phyloP scores from a whole-genome alignment of 2,888 invertebrate species.

The Chaitophorus viminalis region DNA sequence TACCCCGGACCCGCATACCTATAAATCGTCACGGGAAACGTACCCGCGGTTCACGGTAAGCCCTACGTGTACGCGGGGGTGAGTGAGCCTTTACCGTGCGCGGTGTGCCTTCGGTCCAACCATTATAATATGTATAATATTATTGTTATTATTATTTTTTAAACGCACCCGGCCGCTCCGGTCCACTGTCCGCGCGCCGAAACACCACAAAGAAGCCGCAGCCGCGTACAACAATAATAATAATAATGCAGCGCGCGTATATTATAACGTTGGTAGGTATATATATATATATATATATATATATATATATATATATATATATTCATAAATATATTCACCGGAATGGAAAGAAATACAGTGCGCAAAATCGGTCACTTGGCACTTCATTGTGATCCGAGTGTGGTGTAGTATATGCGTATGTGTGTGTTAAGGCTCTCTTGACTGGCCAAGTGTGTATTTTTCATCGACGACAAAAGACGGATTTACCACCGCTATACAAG shows the following conservation, averaged over 20 bases:
- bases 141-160: conserved; percentile 40
- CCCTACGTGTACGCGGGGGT: background rate
- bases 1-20: background rate
- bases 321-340: conserved; percentile 46
- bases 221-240: conserved; percentile 21
- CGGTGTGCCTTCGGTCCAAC: background rate
- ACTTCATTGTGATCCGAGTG: conserved; percentile 49
- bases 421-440: conserved; percentile 40
- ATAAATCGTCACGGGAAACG: too few species aligned
- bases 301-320: too few species aligned
- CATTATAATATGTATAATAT: conserved; percentile 20
- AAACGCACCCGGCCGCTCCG: conserved; percentile 54
- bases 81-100: too few species aligned
- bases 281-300: too few species aligned
- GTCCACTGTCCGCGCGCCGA: conserved; percentile 22
- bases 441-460: conserved; percentile 49
- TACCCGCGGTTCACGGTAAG: background rate
- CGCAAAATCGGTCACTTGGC: conserved; percentile 57
- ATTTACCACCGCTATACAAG: conserved; percentile 36
- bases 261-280: background rate
- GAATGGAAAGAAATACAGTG: conserved; percentile 55
- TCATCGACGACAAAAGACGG: conserved; percentile 58
- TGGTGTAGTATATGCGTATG: background rate
- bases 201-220: conserved; percentile 58
- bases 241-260: conserved; percentile 23